These are phyloP conservation scores for Fragum sueziense DNA, from an alignment of 2,888 invertebrate species.

Conservation along the genomic window DNA sequence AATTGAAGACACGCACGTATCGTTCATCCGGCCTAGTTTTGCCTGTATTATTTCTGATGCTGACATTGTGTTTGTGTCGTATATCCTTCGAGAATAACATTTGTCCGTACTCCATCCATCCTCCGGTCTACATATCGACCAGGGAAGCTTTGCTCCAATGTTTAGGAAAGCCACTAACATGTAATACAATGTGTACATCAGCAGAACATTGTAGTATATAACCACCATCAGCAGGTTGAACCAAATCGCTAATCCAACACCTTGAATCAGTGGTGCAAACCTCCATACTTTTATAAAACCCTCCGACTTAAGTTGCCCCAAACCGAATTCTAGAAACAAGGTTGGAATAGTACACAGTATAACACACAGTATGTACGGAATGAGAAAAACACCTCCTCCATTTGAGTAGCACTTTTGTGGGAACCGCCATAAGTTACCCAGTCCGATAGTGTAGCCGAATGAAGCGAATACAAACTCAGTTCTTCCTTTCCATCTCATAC, in stretches of 20 bases:
- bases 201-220: constrained; percentile 42
- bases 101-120: constrained; percentile 29
- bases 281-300: constrained; percentile 37
- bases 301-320: constrained; percentile 40
- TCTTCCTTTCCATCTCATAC: constrained; percentile 35
- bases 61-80: constrained; percentile 8
- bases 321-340: constrained; percentile 32
- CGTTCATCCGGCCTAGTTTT: not conserved
- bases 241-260: constrained; percentile 41
- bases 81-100: constrained; percentile 6
- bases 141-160: constrained; percentile 37
- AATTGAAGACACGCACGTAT: not conserved
- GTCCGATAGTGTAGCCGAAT: constrained; percentile 38
- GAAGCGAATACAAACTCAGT: constrained; percentile 38
- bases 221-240: constrained; percentile 26
- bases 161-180: constrained; percentile 38
- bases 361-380: constrained; percentile 34
- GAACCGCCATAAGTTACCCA: constrained; percentile 48
- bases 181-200: constrained; percentile 41
- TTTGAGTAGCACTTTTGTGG: constrained; percentile 34
- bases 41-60: not conserved
- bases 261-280: constrained; percentile 34
- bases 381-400: constrained; percentile 37
- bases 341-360: constrained; percentile 27
- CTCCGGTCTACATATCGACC: constrained; percentile 17